Base-by-base conservation (phyloP, 2,113 vertebrate genomes). In the Maccullochella peelii region DNA sequence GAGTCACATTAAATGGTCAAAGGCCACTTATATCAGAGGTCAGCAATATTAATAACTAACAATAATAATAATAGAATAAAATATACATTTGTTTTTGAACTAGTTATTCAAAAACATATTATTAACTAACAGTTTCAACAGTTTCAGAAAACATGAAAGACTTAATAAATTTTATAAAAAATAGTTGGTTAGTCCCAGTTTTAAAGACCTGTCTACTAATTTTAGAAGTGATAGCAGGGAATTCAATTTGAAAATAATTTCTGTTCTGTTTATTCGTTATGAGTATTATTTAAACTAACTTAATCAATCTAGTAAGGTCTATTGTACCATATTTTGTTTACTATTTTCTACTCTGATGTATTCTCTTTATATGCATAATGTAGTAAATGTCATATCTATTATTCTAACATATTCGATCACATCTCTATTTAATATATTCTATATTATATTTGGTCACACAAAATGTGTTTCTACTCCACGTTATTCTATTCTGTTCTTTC, bases 1-100 rank as follows among this genome's bases (percentile, higher is more conserved):
- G 89, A 90, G 54, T 92, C 88, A 92, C 44, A 11, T 21, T 47
- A 16, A 8, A 14, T 0, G 10, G 2, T 6, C 16, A 33, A 55
- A 78, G 44, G 74, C 11, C 67, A 67, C 62, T 68, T 0, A 18
- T 15, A 47, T 27, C 61, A 85, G 4, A 81, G 68, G 71, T 91
- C 83, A 77, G 42, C 44, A 10, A 38, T 62, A 69, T 58, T 2
- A 38, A 55, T 40, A 27, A 30, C 1, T 23, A 49, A 49, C 6
- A 11, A 47, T 47, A 16, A 18, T 49, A n/a, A 74, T 18, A 3
- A 47, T 40, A 11, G 3, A 63, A 63, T 7, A 0, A 23, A n/a
- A n/a, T 3, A 25, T 15, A 18, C 1, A 3, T 25, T 16, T 44
- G 7, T 2, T n/a, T 8, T 2, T 16, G 9, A 14, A 25, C 0